These are phyloP conservation scores for Luperina testacea DNA, from an alignment of 2,888 invertebrate species.

Conservation along the genomic window DNA sequence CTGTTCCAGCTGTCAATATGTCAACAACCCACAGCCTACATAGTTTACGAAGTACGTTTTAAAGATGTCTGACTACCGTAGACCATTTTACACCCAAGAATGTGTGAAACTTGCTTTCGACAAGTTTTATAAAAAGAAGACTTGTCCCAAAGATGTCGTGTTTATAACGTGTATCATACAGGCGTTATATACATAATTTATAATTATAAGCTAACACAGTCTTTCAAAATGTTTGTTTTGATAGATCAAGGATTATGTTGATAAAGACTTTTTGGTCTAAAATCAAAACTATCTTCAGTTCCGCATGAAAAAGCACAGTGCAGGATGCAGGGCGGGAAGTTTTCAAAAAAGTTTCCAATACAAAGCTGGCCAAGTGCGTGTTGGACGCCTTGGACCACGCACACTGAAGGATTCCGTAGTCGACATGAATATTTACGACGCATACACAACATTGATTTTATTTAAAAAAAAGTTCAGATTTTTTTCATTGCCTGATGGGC, in stretches of 20 bases:
- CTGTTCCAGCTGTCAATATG: constrained; percentile 29
- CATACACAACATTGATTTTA: neutral
- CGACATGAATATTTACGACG: neutral
- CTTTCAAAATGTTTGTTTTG: neutral
- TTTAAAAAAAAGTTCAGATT: too few species aligned
- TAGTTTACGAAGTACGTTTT: constrained; percentile 25
- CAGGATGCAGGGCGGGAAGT: neutral
- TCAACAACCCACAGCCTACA: constrained; percentile 23
- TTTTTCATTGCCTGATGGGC: neutral
- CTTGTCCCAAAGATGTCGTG: neutral
- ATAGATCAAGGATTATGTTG: neutral
- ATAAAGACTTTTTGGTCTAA: neutral
- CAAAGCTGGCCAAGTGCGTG: neutral
- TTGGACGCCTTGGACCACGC: neutral
- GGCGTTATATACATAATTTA: neutral
- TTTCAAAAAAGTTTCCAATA: neutral
- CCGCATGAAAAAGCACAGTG: neutral
- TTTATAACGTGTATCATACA: neutral
- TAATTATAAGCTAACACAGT: neutral
- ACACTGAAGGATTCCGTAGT: neutral
- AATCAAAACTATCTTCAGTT: constrained; percentile 18
- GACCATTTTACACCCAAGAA: neutral
- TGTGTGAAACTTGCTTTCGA: neutral
- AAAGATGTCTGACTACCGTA: neutral
- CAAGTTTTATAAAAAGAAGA: too few species aligned